A percentile compares a stretch with the other conserved stretches of the same genome.
These are phyloP conservation scores for Aphidoletes aphidimyza DNA, from an alignment of 2,888 invertebrate species.

Conservation along the genomic window DNA sequence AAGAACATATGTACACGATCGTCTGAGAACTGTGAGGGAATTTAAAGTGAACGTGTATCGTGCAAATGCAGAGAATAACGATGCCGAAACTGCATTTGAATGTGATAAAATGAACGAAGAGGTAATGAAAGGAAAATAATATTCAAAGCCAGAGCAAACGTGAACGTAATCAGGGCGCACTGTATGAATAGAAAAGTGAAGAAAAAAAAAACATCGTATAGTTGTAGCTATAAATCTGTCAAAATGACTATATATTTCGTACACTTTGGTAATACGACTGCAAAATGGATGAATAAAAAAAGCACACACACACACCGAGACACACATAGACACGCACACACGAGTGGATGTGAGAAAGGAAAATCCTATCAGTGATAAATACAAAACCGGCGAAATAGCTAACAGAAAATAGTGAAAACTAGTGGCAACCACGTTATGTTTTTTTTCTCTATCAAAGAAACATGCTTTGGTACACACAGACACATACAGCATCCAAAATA, in stretches of 20 bases:
- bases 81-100: constrained; percentile 27
- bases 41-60: background rate
- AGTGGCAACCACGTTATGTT: background rate
- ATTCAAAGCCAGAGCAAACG: constrained; percentile 52
- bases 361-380: constrained; percentile 52
- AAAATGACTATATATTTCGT: constrained; percentile 50
- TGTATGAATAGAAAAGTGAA: background rate
- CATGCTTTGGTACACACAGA: background rate
- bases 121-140: constrained; percentile 54
- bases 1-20: constrained; percentile 40
- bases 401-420: background rate
- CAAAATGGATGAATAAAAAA: background rate
- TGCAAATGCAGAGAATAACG: background rate
- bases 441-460: no score
- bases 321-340: background rate
- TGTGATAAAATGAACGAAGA: constrained; percentile 39
- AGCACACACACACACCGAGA: background rate
- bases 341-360: background rate
- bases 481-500: constrained; percentile 8
- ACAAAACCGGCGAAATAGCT: constrained; percentile 16
- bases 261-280: constrained; percentile 6
- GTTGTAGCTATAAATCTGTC: constrained; percentile 36
- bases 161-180: background rate
- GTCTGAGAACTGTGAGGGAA: background rate
- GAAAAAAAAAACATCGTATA: background rate